Conservation (phyloP, 2,888 invertebrate genomes). For the Orthonychiurus folsomi region DNA sequence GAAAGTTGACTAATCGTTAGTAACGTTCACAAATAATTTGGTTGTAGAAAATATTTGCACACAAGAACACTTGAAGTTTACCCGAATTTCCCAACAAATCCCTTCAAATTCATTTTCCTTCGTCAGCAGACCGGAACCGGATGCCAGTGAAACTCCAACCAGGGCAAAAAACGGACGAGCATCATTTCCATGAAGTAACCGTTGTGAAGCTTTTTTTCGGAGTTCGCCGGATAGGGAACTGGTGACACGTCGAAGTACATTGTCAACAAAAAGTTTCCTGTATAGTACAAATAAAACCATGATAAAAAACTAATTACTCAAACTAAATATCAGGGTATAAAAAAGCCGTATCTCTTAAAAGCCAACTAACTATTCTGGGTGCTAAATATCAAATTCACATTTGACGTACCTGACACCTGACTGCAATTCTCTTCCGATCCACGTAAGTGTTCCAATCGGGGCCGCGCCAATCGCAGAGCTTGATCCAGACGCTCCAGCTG, state of each 20-base stretch:
- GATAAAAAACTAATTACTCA: too few relatives aligned
- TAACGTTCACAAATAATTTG: neutral
- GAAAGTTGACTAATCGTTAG: neutral
- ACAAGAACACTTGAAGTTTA: too few relatives aligned
- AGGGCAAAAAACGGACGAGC: constrained; percentile 65
- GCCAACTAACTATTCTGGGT: too few relatives aligned
- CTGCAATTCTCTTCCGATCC: constrained; percentile 35
- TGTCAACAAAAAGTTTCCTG: constrained; percentile 55
- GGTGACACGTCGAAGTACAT: constrained; percentile 59
- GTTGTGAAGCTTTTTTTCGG: constrained; percentile 55
- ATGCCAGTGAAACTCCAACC: constrained; percentile 63
- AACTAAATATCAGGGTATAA: too few relatives aligned
- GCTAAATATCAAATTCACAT: neutral
- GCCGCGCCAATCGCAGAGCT: neutral
- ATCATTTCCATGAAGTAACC: constrained; percentile 55
- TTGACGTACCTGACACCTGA: constrained; percentile 16
- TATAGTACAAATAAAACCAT: constrained; percentile 3
- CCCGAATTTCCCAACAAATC: constrained; percentile 67
- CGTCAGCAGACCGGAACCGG: constrained; percentile 62
- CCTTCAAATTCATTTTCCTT: constrained; percentile 69
- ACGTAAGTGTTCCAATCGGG: constrained; percentile 21
- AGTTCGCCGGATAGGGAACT: constrained; percentile 57
- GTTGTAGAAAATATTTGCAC: constrained; percentile 25
- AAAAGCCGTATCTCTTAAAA: too few relatives aligned
- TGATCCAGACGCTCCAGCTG: neutral